Evolutionary conservation across 2,888 invertebrate genomes (phyloP).

Genomic region (Thecocarcelia acutangulata): DNA sequence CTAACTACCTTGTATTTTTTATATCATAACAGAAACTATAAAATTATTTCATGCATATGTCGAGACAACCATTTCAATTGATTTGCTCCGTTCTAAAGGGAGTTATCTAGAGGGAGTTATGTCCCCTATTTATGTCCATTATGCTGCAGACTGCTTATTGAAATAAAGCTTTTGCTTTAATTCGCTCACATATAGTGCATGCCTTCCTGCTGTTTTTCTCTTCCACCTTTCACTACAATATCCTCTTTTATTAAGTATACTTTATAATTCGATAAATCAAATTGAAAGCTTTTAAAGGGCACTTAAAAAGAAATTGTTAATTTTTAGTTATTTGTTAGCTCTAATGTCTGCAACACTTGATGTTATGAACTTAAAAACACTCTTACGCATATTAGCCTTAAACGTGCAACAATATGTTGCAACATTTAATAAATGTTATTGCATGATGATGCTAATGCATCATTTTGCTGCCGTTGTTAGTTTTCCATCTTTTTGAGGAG

Average conservation of each 20-base stretch:
- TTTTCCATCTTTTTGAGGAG: slow-evolving; percentile 25
- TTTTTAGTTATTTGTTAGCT: background rate
- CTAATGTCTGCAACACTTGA: slow-evolving; percentile 41
- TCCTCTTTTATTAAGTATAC: too few species aligned
- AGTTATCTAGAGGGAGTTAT: too few species aligned
- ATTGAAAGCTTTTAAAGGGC: slow-evolving; percentile 18
- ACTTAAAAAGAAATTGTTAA: background rate
- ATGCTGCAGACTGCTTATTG: too few species aligned
- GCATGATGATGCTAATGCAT: slow-evolving; percentile 59
- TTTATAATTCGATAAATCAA: background rate
- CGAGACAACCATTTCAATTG: too few species aligned
- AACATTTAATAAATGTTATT: slow-evolving; percentile 62
- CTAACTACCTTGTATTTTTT: too few species aligned
- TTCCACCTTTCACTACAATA: background rate
- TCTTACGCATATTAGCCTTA: background rate
- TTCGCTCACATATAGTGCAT: too few species aligned
- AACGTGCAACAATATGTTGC: slow-evolving; percentile 51
- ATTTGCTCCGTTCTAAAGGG: too few species aligned
- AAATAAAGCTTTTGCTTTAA: too few species aligned
- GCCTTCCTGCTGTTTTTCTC: too few species aligned
- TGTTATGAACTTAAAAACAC: background rate
- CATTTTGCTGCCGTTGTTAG: slow-evolving; percentile 30
- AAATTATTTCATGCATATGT: too few species aligned
- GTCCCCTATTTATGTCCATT: too few species aligned
- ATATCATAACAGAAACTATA: too few species aligned